phyloP scores from a whole-genome alignment of 1,140 invertebrate species.

The Pinna nobilis region DNA sequence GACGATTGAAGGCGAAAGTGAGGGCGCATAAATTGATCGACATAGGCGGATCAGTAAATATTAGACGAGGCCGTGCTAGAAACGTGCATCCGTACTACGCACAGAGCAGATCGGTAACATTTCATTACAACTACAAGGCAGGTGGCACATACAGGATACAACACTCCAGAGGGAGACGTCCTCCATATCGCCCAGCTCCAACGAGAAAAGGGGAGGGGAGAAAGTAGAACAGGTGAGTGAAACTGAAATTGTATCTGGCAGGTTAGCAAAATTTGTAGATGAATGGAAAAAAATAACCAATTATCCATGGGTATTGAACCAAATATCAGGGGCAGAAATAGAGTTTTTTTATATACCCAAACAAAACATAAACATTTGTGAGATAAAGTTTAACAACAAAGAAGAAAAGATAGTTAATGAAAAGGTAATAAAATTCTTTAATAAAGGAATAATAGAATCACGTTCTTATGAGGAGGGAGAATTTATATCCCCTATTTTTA shows the following conservation, averaged over 20 bases:
- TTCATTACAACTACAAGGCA: neutral
- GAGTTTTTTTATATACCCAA: slow-evolving; percentile 1
- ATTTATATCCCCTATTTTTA: slow-evolving; percentile 13
- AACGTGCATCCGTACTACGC: too few species aligned
- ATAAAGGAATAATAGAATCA: slow-evolving; percentile 8
- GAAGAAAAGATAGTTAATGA: neutral
- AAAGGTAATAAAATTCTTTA: slow-evolving; percentile 4
- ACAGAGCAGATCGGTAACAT: neutral
- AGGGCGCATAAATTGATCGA: too few species aligned
- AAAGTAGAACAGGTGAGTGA: neutral
- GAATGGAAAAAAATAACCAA: slow-evolving; percentile 9
- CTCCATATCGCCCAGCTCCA: neutral
- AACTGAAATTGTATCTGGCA: neutral
- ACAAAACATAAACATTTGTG: neutral
- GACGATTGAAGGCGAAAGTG: too few species aligned
- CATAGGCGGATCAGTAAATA: too few species aligned
- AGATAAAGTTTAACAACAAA: slow-evolving; percentile 8
- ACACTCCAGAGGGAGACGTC: slow-evolving; percentile 7
- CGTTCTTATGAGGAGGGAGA: neutral
- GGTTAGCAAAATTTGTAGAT: neutral
- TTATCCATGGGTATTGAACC: slow-evolving; percentile 7
- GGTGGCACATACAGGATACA: neutral
- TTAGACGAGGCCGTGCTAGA: too few species aligned
- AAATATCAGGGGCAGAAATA: neutral
- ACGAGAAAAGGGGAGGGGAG: neutral